Evolutionary conservation across 30 jellyfish, hydroid and myxozoan species (phyloP).

Genomic region (Mastigias papua): DNA sequence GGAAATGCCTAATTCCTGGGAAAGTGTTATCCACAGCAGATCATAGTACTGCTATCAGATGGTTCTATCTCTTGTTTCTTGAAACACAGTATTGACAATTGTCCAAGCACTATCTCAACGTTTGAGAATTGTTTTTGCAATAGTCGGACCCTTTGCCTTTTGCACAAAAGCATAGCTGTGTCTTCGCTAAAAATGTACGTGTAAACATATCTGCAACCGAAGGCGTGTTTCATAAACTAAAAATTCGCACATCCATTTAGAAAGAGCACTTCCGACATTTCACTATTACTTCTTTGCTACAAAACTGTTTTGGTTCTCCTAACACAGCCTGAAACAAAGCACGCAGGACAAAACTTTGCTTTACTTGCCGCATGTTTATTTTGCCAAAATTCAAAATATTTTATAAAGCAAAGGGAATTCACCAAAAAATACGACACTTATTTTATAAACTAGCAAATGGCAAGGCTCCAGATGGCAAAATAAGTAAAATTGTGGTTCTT

Average conservation of each 20-base stretch:
- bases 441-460: not conserved
- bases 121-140: not conserved
- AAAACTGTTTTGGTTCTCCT: constrained; percentile 2
- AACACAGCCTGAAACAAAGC: not conserved
- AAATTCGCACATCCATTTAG: not conserved
- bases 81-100: too few species aligned
- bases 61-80: too few species aligned
- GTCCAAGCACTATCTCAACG: not conserved
- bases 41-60: too few species aligned
- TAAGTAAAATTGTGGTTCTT: not conserved
- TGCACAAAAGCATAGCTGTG: constrained; percentile 2
- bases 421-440: not conserved
- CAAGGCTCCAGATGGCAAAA: constrained; percentile 3
- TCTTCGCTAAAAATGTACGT: not conserved
- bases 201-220: not conserved
- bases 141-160: constrained; percentile 11
- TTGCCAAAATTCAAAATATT: constrained; percentile 2
- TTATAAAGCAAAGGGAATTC: not conserved
- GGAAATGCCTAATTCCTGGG: too few species aligned
- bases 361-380: constrained; percentile 10
- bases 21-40: too few species aligned
- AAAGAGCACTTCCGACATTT: not conserved
- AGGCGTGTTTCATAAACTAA: not conserved
- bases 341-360: not conserved
- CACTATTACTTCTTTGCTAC: not conserved